Base-by-base conservation (phyloP, 2,888 invertebrate genomes). In the Ptychoptera albimana region DNA sequence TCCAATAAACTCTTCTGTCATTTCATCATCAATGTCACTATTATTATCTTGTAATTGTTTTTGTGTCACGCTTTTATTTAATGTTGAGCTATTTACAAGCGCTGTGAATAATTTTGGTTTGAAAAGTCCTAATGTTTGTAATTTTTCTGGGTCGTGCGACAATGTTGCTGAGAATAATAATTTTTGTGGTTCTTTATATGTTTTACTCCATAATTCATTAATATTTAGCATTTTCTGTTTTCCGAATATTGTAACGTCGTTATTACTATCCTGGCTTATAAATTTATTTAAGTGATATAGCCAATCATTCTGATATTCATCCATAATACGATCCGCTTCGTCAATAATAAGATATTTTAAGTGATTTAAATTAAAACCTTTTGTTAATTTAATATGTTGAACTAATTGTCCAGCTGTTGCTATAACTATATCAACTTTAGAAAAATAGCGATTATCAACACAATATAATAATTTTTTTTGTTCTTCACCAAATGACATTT, bases 121-220 rank as follows among this genome's bases (percentile, higher is more conserved):
- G 57, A 93, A 94, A 7, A 98, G 69, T 11, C 83, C 80, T 60
- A 97, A 74, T 51, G 81, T 77, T 56, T 91, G 83, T 41, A 98
- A 67, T 60, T 91, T 89, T 64, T 98, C 96, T 1, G 97, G 94
- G 67, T 98, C 94, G 60, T 91, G 89, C 0, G 93, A 87, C 12
- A 97, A 66, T 2, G 98, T 98, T 6, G 98, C 98, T n/a, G 97
- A 97, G 59, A 97, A 92, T 2, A 98, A 68, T 39, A 98, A 68
- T 61, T 96, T 96, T 54, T 96, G 96, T 2, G 82, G 81, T 44
- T 58, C 57, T n/a, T 47, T 53, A 16, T 45, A 50, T 37, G 50
- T 51, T 2, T 46, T 49, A 2, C 49, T 44, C 44, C 58, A 52
- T 9, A 65, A 48, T 48, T 63, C 61, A 31, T 55, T 54, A 9